phyloP scores from a whole-genome alignment of 1,140 invertebrate genomes.

The Magallana ariakensis region DNA sequence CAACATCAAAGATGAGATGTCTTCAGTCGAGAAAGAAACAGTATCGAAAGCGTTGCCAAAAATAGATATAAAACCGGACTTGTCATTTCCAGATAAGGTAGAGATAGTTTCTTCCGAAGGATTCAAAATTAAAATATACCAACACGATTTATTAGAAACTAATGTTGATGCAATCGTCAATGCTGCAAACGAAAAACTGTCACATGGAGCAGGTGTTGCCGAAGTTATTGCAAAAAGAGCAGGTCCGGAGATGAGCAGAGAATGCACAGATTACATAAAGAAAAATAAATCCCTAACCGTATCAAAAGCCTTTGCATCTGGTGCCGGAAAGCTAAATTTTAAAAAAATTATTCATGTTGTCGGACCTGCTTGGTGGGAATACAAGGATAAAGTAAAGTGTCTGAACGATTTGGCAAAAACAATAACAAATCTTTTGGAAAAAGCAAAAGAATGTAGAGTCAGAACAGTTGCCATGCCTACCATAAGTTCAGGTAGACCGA shows the following conservation, averaged over 20 bases:
- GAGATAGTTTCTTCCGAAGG: neutral
- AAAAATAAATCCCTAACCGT: neutral
- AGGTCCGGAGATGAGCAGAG: slow-evolving; percentile 45
- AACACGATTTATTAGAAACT: slow-evolving; percentile 21
- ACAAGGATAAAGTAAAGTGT: slow-evolving; percentile 55
- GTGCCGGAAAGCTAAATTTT: neutral
- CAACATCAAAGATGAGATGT: neutral
- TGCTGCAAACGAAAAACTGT: slow-evolving; percentile 58
- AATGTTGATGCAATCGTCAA: slow-evolving; percentile 63
- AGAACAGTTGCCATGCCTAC: slow-evolving; percentile 62
- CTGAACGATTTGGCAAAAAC: slow-evolving; percentile 55
- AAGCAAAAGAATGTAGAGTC: slow-evolving; percentile 42
- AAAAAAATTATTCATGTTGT: neutral
- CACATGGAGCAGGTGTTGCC: slow-evolving; percentile 61
- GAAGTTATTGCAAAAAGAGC: slow-evolving; percentile 58
- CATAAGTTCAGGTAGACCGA: slow-evolving; percentile 59
- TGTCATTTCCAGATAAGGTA: neutral
- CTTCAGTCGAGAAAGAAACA: neutral
- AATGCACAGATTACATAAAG: slow-evolving; percentile 47
- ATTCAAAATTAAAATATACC: neutral
- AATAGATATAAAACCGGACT: neutral
- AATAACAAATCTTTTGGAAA: slow-evolving; percentile 55
- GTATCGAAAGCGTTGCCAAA: neutral
- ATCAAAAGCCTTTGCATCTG: neutral
- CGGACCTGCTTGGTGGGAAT: neutral